phyloP scores from a whole-genome alignment of 2,888 invertebrate genomes.

The Cyclophora albipunctata region DNA sequence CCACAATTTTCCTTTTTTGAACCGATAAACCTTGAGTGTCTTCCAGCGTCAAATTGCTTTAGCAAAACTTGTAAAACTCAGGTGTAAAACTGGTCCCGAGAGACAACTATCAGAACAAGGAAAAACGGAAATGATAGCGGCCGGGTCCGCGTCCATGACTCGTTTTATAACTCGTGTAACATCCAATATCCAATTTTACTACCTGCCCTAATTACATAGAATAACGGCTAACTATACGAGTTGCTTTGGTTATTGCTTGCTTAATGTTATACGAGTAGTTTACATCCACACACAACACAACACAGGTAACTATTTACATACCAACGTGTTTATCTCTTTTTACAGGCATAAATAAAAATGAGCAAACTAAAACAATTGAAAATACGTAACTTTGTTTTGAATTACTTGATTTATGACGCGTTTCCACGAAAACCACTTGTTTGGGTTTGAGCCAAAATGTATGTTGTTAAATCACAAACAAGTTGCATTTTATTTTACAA shows the following conservation, averaged over 20 bases:
- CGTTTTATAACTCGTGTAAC: slow-evolving; percentile 3
- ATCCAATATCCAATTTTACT: slow-evolving; percentile 1
- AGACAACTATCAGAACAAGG: slow-evolving; percentile 5
- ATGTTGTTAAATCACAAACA: not conserved
- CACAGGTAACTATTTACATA: too few relatives aligned
- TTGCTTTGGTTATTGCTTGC: too few relatives aligned
- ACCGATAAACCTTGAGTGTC: slow-evolving; percentile 26
- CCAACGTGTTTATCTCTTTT: too few relatives aligned
- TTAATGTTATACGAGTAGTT: too few relatives aligned
- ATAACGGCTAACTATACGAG: too few relatives aligned
- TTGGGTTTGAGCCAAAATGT: not conserved
- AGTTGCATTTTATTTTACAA: not conserved
- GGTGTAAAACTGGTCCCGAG: slow-evolving; percentile 10
- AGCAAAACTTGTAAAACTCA: slow-evolving; percentile 18
- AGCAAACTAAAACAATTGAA: too few relatives aligned
- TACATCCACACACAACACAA: too few relatives aligned
- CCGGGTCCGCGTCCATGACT: slow-evolving; percentile 9
- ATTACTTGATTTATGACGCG: not conserved
- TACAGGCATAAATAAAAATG: too few relatives aligned
- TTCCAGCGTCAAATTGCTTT: slow-evolving; percentile 11
- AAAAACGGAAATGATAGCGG: slow-evolving; percentile 10
- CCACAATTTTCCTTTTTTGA: slow-evolving; percentile 45
- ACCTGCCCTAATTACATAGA: not conserved
- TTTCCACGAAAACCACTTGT: not conserved
- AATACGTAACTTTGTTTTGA: too few relatives aligned